phyloP scores from a whole-genome alignment of 2,888 invertebrate species.

The Sisyra terminalis region DNA sequence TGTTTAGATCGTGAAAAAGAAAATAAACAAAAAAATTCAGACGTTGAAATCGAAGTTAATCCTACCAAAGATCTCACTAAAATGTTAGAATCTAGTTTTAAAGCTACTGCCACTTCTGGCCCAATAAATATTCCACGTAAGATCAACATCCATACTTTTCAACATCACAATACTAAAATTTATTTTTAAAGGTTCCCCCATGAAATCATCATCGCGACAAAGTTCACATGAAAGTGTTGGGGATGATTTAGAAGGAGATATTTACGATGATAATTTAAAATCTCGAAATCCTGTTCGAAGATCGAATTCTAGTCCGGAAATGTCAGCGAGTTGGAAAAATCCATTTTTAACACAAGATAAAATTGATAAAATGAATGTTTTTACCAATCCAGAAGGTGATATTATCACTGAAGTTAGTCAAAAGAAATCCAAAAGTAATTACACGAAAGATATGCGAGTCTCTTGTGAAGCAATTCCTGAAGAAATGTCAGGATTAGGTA shows the following conservation, averaged over 20 bases:
- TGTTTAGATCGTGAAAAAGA: slow-evolving; percentile 22
- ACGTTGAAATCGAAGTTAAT: slow-evolving; percentile 11
- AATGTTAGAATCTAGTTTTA: slow-evolving; percentile 10
- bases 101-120: slow-evolving; percentile 26
- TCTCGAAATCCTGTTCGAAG: slow-evolving; percentile 70
- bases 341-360: slow-evolving; percentile 38
- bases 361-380: slow-evolving; percentile 13
- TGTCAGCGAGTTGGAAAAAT: slow-evolving; percentile 76
- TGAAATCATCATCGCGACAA: slow-evolving; percentile 30
- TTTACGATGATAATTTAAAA: slow-evolving; percentile 25
- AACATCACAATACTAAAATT: too few species aligned
- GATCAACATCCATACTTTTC: too few species aligned
- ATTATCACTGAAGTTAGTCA: slow-evolving; percentile 17
- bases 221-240: slow-evolving; percentile 35
- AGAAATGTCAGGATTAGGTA: slow-evolving; percentile 55
- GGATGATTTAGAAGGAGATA: slow-evolving; percentile 27
- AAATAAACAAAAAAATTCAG: slow-evolving; percentile 10
- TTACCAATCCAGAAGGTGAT: slow-evolving; percentile 11
- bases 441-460: slow-evolving; percentile 59
- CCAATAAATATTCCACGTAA: slow-evolving; percentile 46
- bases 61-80: slow-evolving; percentile 3
- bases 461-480: slow-evolving; percentile 85
- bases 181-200: slow-evolving; percentile 17
- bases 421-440: slow-evolving; percentile 47
- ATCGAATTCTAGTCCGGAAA: slow-evolving; percentile 84